Base-by-base conservation (phyloP, 2,888 invertebrate species). In the Theodoxus fluviatilis region DNA sequence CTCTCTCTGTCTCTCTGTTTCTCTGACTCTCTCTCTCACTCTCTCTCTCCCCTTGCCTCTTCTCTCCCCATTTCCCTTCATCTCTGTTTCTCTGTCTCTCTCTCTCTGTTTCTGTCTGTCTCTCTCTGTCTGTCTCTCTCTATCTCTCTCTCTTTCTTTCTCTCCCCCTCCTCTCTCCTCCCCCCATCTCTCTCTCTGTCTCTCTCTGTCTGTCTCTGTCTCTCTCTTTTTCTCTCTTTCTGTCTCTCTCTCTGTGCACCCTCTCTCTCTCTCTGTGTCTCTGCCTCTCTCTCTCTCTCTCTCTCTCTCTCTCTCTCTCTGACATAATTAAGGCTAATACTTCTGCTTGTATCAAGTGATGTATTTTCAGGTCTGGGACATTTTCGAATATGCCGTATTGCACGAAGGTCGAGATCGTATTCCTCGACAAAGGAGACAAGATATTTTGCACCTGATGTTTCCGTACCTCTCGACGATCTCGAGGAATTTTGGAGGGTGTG, bases 231-330 rank as follows among this genome's bases (percentile, higher is more conserved):
- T 47, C 28, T 47, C n/a, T 52, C 49, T 67, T 15, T 12, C 22
- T 67, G 47, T 33, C 52, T 49, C 59, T 28, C 31, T 25, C 59
- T 59, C 31, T 12, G 28, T 61, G 22, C 28, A 22, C 6, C 52
- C 52, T 52, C 52, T 52, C n/a, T 3, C n/a, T 12, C n/a, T 31
- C 2, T 49, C 33, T 25, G n/a, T n/a, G 4, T 37, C 22, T 52
- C 52, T 52, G n/a, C 52, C n/a, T 6, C 18, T 55, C n/a, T 67
- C 33, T 55, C 37, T 37, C 25, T 67, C 52, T n/a, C 65, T 43
- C n/a, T n/a, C n/a, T n/a, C n/a, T n/a, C n/a, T n/a, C n/a, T n/a
- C n/a, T n/a, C n/a, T n/a, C n/a, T n/a, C n/a, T n/a, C n/a, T n/a
- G n/a, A n/a, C n/a, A n/a, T n/a, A n/a, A n/a, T n/a, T n/a, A n/a